Conservation (phyloP, 2,888 invertebrate species). For the Ceriagrion tenellum region DNA sequence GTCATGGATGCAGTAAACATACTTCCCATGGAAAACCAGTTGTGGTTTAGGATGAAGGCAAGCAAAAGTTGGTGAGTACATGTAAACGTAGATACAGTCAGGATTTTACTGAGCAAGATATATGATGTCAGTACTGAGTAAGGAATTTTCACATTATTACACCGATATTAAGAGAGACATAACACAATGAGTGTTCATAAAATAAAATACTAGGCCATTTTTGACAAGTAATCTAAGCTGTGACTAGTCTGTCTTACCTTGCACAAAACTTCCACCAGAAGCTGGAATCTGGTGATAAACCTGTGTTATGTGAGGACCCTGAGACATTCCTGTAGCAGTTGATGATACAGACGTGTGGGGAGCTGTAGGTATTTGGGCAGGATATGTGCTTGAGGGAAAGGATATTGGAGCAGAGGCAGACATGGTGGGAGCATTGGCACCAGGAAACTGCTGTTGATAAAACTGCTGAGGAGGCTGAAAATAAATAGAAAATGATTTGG, state of each 20-base stretch:
- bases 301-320: conserved; percentile 42
- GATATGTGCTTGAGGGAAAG: conserved; percentile 33
- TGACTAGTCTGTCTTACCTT: neutral
- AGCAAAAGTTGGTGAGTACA: too few relatives aligned
- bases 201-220: too few relatives aligned
- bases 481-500: neutral
- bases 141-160: too few relatives aligned
- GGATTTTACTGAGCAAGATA: too few relatives aligned
- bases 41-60: too few relatives aligned
- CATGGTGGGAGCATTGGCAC: conserved; percentile 75
- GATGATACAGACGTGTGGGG: conserved; percentile 75
- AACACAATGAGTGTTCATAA: too few relatives aligned
- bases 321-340: conserved; percentile 69
- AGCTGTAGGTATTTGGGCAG: conserved; percentile 43
- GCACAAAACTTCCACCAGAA: conserved; percentile 52
- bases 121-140: too few relatives aligned
- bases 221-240: neutral
- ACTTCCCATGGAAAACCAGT: too few relatives aligned
- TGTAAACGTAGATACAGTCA: too few relatives aligned
- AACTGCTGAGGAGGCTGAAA: conserved; percentile 51
- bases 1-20: too few relatives aligned
- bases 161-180: too few relatives aligned
- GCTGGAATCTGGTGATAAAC: conserved; percentile 56
- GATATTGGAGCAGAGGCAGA: conserved; percentile 75
- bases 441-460: conserved; percentile 38